Conservation (phyloP, 1,140 invertebrate genomes). For the Drosophila rhopaloa region DNA sequence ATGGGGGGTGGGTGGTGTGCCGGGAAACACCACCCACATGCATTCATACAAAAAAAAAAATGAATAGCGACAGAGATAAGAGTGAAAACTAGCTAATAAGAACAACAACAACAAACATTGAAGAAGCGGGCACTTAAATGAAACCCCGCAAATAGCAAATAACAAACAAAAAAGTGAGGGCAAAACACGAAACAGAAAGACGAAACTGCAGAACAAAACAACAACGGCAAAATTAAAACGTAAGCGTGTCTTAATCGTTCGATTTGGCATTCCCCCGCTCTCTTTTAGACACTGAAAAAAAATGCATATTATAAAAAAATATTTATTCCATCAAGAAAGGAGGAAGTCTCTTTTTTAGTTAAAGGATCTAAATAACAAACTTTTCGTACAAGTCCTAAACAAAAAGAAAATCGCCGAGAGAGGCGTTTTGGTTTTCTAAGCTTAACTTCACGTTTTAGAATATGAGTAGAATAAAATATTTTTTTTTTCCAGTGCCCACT, state of each 20-base stretch:
- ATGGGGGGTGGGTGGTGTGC: background rate
- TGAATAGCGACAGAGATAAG: constrained; percentile 38
- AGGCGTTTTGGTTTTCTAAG: background rate
- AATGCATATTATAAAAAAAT: background rate
- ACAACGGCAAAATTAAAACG: constrained; percentile 56
- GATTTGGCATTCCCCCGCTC: constrained; percentile 44
- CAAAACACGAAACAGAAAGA: constrained; percentile 15
- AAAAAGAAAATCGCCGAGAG: background rate
- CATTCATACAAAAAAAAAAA: constrained; percentile 29
- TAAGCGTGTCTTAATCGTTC: constrained; percentile 70
- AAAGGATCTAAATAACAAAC: too few relatives aligned
- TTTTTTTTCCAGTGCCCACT: background rate
- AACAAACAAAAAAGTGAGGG: constrained; percentile 38
- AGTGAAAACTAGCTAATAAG: constrained; percentile 53
- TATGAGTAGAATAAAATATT: too few relatives aligned
- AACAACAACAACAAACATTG: constrained; percentile 27
- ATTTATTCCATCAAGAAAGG: too few relatives aligned
- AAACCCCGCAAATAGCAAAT: constrained; percentile 68
- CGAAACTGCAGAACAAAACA: constrained; percentile 45
- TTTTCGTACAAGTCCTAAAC: background rate
- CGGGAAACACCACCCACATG: constrained; percentile 49
- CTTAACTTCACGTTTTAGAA: too few relatives aligned
- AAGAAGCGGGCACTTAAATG: constrained; percentile 61
- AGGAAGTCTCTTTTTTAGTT: too few relatives aligned
- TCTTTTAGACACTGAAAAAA: constrained; percentile 5